These are phyloP conservation scores for Watsonalla cultraria DNA, from an alignment of 2,888 invertebrate species.

Conservation along the genomic window DNA sequence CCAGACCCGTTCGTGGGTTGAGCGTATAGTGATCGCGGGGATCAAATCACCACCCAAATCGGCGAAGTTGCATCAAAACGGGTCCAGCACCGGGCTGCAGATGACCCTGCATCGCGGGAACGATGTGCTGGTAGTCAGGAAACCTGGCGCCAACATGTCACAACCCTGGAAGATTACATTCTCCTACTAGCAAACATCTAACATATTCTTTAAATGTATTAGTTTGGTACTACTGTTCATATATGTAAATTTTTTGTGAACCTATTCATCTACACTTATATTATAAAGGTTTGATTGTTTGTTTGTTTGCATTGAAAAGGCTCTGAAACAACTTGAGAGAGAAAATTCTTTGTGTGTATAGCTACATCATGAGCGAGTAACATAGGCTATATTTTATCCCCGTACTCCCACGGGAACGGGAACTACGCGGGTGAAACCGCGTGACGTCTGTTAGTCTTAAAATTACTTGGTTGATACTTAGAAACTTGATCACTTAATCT, in stretches of 20 bases:
- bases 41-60: constrained; percentile 82
- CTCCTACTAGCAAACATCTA: constrained; percentile 34
- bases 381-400: no score
- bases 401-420: no score
- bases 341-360: no score
- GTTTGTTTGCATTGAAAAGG: no score
- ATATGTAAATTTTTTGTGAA: not conserved
- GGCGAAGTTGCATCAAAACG: constrained; percentile 79
- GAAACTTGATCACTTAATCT: no score
- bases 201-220: not conserved
- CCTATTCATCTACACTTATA: not conserved
- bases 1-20: constrained; percentile 91
- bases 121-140: constrained; percentile 87
- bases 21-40: constrained; percentile 91
- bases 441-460: no score
- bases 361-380: no score
- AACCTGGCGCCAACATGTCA: constrained; percentile 90
- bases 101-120: constrained; percentile 82
- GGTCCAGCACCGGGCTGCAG: constrained; percentile 80
- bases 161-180: constrained; percentile 87
- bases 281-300: no score
- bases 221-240: constrained; percentile 3
- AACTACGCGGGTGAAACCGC: no score
- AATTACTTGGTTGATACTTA: no score
- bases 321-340: no score